Percentiles rank a stretch among this genome's conserved stretches.
phyloP scores from a whole-genome alignment of 2,888 invertebrate genomes.

The Stomorhina lunata region DNA sequence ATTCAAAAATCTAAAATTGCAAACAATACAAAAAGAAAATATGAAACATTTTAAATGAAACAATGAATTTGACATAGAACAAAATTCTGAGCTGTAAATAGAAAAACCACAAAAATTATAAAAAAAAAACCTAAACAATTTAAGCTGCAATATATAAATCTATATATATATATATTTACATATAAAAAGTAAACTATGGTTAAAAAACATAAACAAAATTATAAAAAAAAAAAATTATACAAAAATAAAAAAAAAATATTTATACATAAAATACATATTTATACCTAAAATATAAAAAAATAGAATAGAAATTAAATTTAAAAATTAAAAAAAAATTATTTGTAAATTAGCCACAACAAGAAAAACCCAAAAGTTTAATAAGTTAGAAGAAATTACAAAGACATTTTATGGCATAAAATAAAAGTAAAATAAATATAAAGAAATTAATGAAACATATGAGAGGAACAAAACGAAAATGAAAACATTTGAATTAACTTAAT shows the following conservation, averaged over 20 bases:
- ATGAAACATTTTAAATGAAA: slow-evolving; percentile 69
- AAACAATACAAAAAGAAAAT: slow-evolving; percentile 67
- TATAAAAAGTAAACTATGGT: slow-evolving; percentile 45
- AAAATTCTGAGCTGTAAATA: slow-evolving; percentile 71
- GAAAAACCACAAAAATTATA: slow-evolving; percentile 45
- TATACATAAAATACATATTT: slow-evolving; percentile 62
- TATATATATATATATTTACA: slow-evolving; percentile 25
- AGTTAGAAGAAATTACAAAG: slow-evolving; percentile 10
- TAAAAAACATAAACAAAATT: slow-evolving; percentile 21
- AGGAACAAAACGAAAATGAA: slow-evolving; percentile 68
- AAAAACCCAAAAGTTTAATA: slow-evolving; percentile 54
- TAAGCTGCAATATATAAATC: slow-evolving; percentile 54
- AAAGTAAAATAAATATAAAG: too few relatives aligned
- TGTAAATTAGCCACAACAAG: slow-evolving; percentile 54
- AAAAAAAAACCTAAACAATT: slow-evolving; percentile 48
- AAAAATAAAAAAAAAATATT: slow-evolving; percentile 42
- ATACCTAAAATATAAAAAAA: slow-evolving; percentile 56
- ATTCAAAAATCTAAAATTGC: slow-evolving; percentile 68
- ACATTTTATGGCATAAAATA: slow-evolving; percentile 27
- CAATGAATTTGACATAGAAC: slow-evolving; percentile 66
- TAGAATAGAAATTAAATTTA: slow-evolving; percentile 59
- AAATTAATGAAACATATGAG: slow-evolving; percentile 38
- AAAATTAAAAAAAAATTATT: slow-evolving; percentile 30
- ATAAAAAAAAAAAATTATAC: slow-evolving; percentile 31
- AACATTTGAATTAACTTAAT: slow-evolving; percentile 62